Conservation (phyloP, 2,113 vertebrate genomes). For the Dryoscopus gambensis region DNA sequence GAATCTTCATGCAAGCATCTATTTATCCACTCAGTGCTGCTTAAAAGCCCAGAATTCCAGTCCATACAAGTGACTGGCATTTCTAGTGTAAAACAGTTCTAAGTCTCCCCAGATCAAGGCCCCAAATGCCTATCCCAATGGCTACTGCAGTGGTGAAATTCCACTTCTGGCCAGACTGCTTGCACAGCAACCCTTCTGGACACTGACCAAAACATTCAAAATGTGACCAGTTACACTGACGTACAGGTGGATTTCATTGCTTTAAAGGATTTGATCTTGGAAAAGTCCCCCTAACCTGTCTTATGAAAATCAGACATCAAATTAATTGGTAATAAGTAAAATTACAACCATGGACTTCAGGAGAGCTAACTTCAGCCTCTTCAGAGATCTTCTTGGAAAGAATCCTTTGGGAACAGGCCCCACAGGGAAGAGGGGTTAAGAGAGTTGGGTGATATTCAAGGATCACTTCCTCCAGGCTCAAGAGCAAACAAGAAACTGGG, state of each 20-base stretch:
- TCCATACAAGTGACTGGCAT: not conserved
- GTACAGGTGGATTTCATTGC: not conserved
- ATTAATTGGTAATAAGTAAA: not conserved
- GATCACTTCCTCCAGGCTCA: not conserved
- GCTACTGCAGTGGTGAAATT: not conserved
- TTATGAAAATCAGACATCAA: not conserved
- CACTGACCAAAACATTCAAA: not conserved
- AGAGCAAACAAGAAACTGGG: not conserved
- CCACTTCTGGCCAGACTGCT: not conserved
- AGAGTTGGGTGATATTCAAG: not conserved
- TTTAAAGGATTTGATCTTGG: not conserved
- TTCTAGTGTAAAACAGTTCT: not conserved
- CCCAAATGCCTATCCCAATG: not conserved
- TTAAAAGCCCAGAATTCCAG: not conserved
- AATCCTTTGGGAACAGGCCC: not conserved
- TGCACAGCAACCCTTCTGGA: not conserved
- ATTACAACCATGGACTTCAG: not conserved
- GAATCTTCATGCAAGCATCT: not conserved
- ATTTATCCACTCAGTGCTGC: not conserved
- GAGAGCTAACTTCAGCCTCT: not conserved
- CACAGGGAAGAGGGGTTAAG: not conserved
- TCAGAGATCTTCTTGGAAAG: not conserved
- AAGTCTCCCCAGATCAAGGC: fast-evolving
- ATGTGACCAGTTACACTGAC: not conserved
- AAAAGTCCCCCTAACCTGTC: not conserved